Evolutionary conservation across 1,140 invertebrate genomes (phyloP).

Genomic region (Stenopsyche tienmushanensis): DNA sequence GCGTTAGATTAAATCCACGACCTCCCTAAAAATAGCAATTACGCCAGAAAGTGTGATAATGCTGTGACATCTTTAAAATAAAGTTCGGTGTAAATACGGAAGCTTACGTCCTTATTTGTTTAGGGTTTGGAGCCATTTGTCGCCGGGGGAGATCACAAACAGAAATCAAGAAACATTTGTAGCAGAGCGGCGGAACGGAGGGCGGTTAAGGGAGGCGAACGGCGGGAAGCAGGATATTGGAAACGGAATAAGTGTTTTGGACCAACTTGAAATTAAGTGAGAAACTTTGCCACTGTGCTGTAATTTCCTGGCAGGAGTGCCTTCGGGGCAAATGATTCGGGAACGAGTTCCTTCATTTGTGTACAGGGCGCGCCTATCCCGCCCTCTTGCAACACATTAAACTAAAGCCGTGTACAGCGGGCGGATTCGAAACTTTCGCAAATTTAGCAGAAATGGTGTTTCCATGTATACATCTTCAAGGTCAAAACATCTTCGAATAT

Average conservation of each 20-base stretch:
- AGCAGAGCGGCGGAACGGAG: too few relatives aligned
- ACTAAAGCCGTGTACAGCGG: too few relatives aligned
- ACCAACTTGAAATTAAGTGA: constrained; percentile 31
- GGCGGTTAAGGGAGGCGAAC: neutral
- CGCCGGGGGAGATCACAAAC: neutral
- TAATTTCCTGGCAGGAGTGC: constrained; percentile 12
- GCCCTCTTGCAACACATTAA: too few relatives aligned
- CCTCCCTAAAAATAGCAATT: neutral
- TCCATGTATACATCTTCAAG: too few relatives aligned
- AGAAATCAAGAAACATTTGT: constrained; percentile 8
- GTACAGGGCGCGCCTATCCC: neutral
- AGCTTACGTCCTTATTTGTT: too few relatives aligned
- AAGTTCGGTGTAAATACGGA: neutral
- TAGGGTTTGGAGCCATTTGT: neutral
- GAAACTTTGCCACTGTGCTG: constrained; percentile 17
- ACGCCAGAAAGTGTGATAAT: neutral
- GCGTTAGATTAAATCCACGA: neutral
- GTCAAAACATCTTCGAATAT: too few relatives aligned
- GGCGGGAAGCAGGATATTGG: constrained; percentile 21
- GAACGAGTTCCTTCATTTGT: neutral
- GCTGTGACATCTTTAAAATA: neutral
- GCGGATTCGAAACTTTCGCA: too few relatives aligned
- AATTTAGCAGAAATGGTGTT: too few relatives aligned
- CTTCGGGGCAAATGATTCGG: neutral
- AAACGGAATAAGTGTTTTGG: constrained; percentile 31